Evolutionary conservation across 2,113 vertebrate species (phyloP), one percentile per base, ranked within the genome.

Genomic region (Alligator sinensis): DNA sequence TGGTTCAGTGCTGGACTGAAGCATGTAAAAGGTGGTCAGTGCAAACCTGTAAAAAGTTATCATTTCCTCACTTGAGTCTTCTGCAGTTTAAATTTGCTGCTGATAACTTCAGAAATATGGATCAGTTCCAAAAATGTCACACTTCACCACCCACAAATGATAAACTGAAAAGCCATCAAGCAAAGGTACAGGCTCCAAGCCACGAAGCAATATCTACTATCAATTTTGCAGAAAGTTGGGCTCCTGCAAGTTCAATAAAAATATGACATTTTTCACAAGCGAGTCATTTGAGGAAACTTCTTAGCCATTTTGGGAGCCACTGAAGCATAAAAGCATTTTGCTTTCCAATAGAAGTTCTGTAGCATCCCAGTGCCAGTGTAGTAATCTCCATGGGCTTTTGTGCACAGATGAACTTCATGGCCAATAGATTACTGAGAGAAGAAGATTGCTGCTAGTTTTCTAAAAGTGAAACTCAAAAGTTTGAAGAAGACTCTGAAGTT

Each of bases 201-300:
- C 34, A 54, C 77, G 95, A 90, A 94, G 77, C 75, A 88, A 2
- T 70, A 85, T 58, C 62, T 86, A 60, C 64, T 75, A 87, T 68
- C 87, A 55, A 76, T 94, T 93, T 96, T 76, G 80, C 34, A 74
- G 80, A 95, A 95, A 84, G 62, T 7, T 93, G 68, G 58, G 76
- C 30, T 92, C 68, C 63, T 57, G 2, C 2, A 8, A 94, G 74
- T 88, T 96, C 91, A 91, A 55, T 17, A 77, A 55, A 88, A 96
- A 91, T 70, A 60, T 93, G 87, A 89, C 30, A 22, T 63, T 84
- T 82, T 66, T 88, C 58, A 94, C 58, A 82, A 92, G 80, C 75
- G 66, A 92, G 87, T 96, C 21, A 90, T 96, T 86, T 93, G 64
- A 93, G 47, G 72, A 79, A 91, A 82, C 88, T 80, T 87, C 85